Conservation (phyloP, 2,113 vertebrate species). For the Aptenodytes patagonicus region DNA sequence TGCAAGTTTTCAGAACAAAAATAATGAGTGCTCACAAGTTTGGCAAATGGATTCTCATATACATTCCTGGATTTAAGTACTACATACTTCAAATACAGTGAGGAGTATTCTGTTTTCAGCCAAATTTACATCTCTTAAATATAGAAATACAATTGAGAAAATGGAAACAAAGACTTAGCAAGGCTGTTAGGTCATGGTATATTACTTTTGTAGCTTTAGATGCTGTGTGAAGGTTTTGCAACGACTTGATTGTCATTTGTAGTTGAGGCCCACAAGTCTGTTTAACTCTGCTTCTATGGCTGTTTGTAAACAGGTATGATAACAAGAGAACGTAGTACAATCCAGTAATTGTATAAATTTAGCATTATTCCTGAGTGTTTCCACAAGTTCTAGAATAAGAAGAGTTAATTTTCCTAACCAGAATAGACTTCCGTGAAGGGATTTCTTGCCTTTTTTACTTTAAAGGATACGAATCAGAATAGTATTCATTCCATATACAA, state of each 20-base stretch:
- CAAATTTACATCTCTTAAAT: not conserved
- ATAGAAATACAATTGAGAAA: not conserved
- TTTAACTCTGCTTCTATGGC: not conserved
- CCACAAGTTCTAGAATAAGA: not conserved
- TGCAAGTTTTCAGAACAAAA: not conserved
- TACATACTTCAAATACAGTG: not conserved
- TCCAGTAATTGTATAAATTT: not conserved
- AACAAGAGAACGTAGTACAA: not conserved
- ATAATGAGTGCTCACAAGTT: not conserved
- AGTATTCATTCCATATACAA: not conserved
- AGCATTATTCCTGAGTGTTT: not conserved
- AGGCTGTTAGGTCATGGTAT: not conserved
- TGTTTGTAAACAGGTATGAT: not conserved
- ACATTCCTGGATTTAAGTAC: not conserved
- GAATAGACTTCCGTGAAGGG: not conserved
- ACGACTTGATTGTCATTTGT: not conserved
- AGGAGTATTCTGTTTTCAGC: not conserved
- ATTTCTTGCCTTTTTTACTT: not conserved
- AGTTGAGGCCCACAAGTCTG: not conserved
- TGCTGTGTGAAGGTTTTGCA: not conserved
- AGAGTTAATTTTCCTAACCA: not conserved
- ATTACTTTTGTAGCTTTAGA: not conserved
- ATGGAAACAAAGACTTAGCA: not conserved
- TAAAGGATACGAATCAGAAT: not conserved
- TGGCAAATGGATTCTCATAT: not conserved